phyloP scores from a whole-genome alignment of 1,140 invertebrate species.

The Ladona fulva region DNA sequence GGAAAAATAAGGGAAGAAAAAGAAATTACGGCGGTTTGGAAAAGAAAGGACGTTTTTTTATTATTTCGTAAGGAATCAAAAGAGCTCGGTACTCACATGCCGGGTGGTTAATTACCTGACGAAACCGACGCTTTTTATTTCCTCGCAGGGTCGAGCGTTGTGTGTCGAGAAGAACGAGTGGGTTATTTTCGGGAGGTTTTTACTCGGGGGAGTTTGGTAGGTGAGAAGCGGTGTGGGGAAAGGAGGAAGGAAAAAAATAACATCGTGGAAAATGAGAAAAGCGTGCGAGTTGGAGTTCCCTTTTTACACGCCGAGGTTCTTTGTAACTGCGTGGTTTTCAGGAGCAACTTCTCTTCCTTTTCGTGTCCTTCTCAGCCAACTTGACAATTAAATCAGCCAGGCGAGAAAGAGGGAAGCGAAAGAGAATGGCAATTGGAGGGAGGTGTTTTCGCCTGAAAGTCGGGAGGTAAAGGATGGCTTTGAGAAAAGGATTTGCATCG shows the following conservation, averaged over 20 bases:
- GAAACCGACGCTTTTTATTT: background rate
- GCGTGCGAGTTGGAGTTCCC: background rate
- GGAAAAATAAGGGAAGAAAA: too few relatives aligned
- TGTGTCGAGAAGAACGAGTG: too few relatives aligned
- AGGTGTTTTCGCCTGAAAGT: background rate
- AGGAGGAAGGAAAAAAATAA: too few relatives aligned
- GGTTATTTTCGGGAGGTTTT: too few relatives aligned
- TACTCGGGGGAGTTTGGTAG: too few relatives aligned
- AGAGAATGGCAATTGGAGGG: background rate
- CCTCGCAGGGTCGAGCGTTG: background rate
- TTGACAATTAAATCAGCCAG: constrained; percentile 4
- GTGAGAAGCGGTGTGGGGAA: too few relatives aligned
- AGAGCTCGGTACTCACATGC: background rate
- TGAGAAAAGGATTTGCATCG: constrained; percentile 2
- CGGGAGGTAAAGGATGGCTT: background rate
- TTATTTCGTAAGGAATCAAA: too few relatives aligned
- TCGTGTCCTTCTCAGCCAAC: background rate
- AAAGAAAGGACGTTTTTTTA: too few relatives aligned
- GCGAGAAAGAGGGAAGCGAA: background rate
- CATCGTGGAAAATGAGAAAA: background rate
- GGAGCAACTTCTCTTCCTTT: background rate
- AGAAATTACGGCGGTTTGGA: too few relatives aligned
- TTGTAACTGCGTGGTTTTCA: background rate
- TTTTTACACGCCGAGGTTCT: background rate
- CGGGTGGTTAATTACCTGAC: constrained; percentile 3